Conservation (phyloP, 2,113 vertebrate genomes). For the Spheniscus mendiculus region DNA sequence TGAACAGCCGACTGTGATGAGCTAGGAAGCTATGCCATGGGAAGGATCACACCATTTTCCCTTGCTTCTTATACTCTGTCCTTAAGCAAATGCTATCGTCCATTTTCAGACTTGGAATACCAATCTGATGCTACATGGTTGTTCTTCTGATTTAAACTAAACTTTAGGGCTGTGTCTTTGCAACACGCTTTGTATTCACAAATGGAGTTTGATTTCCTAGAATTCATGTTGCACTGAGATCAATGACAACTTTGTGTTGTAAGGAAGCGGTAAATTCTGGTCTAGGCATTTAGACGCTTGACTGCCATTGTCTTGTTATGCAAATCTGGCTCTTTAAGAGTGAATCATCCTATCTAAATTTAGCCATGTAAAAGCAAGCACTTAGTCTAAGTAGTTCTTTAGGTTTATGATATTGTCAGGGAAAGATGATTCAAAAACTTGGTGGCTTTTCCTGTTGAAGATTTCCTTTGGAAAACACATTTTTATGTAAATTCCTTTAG, state of each 20-base stretch:
- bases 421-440: neutral
- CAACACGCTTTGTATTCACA: neutral
- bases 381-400: slow-evolving; percentile 4
- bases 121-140: neutral
- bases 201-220: neutral
- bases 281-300: neutral
- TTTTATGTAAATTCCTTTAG: neutral
- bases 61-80: neutral
- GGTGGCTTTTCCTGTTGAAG: neutral
- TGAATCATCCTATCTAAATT: slow-evolving; percentile 32
- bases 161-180: neutral
- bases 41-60: neutral
- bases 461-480: neutral
- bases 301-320: slow-evolving; percentile 7
- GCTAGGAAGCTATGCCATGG: neutral
- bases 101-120: neutral
- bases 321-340: slow-evolving; percentile 16
- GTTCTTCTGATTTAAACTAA: neutral
- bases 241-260: neutral
- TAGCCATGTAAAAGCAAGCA: slow-evolving; percentile 5
- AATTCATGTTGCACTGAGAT: neutral
- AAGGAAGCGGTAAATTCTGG: neutral
- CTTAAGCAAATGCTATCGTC: neutral
- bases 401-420: neutral
- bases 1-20: fast-evolving